phyloP scores from a whole-genome alignment of 2,113 vertebrate genomes.

The Dasyurus viverrinus region DNA sequence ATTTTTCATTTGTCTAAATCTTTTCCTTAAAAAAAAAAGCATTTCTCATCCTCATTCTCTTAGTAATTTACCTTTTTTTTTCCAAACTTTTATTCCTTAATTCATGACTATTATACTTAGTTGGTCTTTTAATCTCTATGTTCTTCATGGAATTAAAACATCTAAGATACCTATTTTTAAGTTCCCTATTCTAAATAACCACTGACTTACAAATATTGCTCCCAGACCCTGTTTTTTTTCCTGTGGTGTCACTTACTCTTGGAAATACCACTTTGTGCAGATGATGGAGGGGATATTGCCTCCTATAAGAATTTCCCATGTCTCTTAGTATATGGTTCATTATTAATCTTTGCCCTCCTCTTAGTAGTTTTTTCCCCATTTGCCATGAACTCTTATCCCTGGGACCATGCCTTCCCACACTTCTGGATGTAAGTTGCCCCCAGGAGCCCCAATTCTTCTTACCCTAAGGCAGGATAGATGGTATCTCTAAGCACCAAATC shows the following conservation, averaged over 20 bases:
- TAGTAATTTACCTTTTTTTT: not conserved
- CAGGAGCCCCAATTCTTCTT: not conserved
- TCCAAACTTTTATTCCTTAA: no score
- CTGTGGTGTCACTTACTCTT: not conserved
- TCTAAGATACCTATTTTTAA: not conserved
- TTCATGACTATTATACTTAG: not conserved
- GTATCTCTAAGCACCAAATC: not conserved
- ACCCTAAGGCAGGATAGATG: not conserved
- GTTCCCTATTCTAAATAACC: not conserved
- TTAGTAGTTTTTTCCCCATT: not conserved
- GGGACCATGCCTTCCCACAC: not conserved
- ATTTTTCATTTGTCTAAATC: not conserved
- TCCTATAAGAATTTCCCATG: not conserved
- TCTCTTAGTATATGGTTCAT: not conserved
- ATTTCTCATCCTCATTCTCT: not conserved
- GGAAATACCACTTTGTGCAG: not conserved
- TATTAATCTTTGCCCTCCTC: not conserved
- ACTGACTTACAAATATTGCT: not conserved
- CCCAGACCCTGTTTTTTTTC: not conserved
- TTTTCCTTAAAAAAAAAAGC: not conserved
- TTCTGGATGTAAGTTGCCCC: not conserved
- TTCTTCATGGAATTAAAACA: not conserved
- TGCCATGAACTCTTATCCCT: not conserved
- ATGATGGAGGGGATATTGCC: not conserved
- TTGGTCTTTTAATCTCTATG: not conserved